phyloP scores from a whole-genome alignment of 2,113 vertebrate species.

The Glaucidium brasilianum region DNA sequence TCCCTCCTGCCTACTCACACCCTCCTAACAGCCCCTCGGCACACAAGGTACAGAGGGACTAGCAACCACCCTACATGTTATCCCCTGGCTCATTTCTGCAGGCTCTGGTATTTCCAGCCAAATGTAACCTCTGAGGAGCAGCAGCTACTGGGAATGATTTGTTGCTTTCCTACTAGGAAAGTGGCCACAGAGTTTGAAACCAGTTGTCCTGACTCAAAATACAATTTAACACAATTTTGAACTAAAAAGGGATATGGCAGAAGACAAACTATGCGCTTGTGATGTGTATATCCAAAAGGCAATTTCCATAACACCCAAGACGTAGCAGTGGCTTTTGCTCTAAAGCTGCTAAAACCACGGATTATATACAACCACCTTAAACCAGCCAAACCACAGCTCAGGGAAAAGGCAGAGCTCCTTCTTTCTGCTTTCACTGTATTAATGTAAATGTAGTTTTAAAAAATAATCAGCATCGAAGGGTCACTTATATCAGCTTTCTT shows the following conservation, averaged over 20 bases:
- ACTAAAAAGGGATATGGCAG: not conserved
- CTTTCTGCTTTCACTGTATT: not conserved
- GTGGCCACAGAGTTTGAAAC: not conserved
- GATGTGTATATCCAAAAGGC: not conserved
- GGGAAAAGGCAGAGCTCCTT: not conserved
- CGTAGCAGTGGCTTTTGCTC: not conserved
- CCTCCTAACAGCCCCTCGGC: not conserved
- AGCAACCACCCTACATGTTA: fast-evolving
- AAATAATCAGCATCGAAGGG: not conserved
- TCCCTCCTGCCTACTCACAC: too few relatives aligned
- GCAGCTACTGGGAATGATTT: not conserved
- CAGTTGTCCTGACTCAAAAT: not conserved
- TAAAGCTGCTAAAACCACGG: not conserved
- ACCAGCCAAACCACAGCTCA: not conserved
- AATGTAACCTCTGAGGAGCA: not conserved
- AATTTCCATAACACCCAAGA: not conserved
- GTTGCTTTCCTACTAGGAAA: not conserved
- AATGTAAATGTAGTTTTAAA: not conserved
- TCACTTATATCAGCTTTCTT: not conserved
- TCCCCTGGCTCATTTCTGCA: fast-evolving
- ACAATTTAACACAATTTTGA: not conserved
- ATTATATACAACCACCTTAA: not conserved
- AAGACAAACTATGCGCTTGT: not conserved
- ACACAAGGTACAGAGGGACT: fast-evolving
- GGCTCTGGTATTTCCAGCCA: not conserved